Conservation (phyloP, 2,797 vertebrate genomes). For the Ceryle rudis region DNA sequence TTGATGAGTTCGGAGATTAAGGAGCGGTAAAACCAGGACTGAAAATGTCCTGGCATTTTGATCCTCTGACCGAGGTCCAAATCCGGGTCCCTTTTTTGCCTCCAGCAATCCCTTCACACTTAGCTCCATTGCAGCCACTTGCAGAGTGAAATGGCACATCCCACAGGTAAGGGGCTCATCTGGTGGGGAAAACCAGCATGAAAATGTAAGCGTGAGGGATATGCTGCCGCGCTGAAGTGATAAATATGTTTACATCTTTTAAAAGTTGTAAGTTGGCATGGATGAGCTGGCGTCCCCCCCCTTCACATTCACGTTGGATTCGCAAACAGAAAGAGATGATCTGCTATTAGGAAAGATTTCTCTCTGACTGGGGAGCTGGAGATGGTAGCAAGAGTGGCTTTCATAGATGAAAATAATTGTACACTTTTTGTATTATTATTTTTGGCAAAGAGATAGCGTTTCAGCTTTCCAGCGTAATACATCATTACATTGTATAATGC, state of each 20-base stretch:
- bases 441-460: conserved; percentile 80
- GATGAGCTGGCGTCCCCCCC: conserved; percentile 56
- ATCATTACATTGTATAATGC: conserved; percentile 86
- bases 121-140: not conserved
- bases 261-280: conserved; percentile 74
- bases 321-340: conserved; percentile 77
- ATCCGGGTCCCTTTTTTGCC: not conserved
- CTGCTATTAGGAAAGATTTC: conserved; percentile 80
- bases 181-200: not conserved
- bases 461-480: conserved; percentile 82
- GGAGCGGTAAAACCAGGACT: not conserved
- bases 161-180: not conserved
- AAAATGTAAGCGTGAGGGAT: conserved; percentile 12
- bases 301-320: conserved; percentile 67
- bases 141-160: not conserved
- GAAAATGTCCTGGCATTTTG: not conserved
- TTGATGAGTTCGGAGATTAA: not conserved
- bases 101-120: not conserved
- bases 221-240: conserved; percentile 27
- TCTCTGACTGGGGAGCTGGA: conserved; percentile 78
- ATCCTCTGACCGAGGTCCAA: not conserved
- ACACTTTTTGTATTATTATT: conserved; percentile 85
- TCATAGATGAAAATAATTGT: conserved; percentile 86
- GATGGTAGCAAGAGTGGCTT: conserved; percentile 79
- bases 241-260: conserved; percentile 79